A percentile compares a stretch with the other conserved stretches of the same genome.
Conservation (phyloP, 1,140 invertebrate species). For the Drepana arcuata region DNA sequence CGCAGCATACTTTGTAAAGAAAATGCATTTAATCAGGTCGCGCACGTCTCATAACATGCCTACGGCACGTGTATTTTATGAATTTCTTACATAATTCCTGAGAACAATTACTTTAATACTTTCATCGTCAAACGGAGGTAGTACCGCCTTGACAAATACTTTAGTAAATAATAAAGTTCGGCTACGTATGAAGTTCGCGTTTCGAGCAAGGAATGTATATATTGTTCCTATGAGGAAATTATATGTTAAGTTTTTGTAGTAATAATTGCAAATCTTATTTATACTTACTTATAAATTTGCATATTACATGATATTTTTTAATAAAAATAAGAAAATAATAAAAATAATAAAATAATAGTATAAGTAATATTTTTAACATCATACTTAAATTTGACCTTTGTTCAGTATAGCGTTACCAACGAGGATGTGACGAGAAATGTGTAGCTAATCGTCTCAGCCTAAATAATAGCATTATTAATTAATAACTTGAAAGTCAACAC, state of each 20-base stretch:
- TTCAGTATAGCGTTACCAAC: slow-evolving; percentile 3
- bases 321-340: too few species aligned
- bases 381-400: slow-evolving; percentile 4
- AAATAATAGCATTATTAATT: slow-evolving; percentile 67
- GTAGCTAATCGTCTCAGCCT: slow-evolving; percentile 38
- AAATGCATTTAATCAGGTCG: slow-evolving; percentile 64
- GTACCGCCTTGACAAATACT: slow-evolving; percentile 37
- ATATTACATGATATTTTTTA: too few species aligned
- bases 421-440: slow-evolving; percentile 19
- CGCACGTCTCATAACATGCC: slow-evolving; percentile 49
- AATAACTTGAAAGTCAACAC: slow-evolving; percentile 68
- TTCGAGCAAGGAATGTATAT: too few species aligned
- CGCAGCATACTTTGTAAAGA: slow-evolving; percentile 57
- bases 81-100: slow-evolving; percentile 54
- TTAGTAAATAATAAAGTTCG: too few species aligned
- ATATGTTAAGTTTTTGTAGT: too few species aligned
- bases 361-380: slow-evolving; percentile 6
- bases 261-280: too few species aligned
- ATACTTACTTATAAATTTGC: too few species aligned
- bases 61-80: slow-evolving; percentile 52
- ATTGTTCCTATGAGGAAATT: too few species aligned
- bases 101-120: slow-evolving; percentile 59
- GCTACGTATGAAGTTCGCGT: too few species aligned
- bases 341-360: too few species aligned
- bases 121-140: slow-evolving; percentile 28